Evolutionary conservation across 2,888 invertebrate species (phyloP).

Genomic region (Melikaiella ostensackeni): DNA sequence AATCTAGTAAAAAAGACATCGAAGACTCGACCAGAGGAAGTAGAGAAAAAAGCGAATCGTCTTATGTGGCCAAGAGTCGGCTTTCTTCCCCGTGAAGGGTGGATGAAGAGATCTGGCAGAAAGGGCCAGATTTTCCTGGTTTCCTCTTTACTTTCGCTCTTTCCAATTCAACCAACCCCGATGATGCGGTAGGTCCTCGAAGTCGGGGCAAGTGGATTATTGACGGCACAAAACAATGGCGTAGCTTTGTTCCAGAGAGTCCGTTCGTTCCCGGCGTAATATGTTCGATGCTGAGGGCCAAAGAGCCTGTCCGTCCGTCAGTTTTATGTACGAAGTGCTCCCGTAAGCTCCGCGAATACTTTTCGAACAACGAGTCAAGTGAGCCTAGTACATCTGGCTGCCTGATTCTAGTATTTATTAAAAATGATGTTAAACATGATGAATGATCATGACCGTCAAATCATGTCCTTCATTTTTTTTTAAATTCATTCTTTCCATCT

Average conservation of each 20-base stretch:
- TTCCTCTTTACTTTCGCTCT: constrained; percentile 57
- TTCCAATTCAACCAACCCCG: constrained; percentile 66
- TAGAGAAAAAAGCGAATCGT: constrained; percentile 14
- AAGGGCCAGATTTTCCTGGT: constrained; percentile 51
- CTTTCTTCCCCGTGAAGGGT: constrained; percentile 41
- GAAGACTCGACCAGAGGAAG: neutral
- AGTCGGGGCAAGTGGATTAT: constrained; percentile 75
- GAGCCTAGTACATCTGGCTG: constrained; percentile 72
- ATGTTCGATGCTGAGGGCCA: constrained; percentile 66
- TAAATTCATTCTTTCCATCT: too few species aligned
- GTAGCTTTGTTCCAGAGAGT: constrained; percentile 67
- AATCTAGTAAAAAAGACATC: neutral
- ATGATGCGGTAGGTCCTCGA: constrained; percentile 63
- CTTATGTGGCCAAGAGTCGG: constrained; percentile 24
- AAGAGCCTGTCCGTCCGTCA: constrained; percentile 66
- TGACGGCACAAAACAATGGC: constrained; percentile 75
- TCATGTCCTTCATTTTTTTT: neutral
- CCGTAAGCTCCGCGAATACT: constrained; percentile 64
- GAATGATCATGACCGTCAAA: neutral
- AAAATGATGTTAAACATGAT: constrained; percentile 68
- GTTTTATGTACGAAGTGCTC: constrained; percentile 71
- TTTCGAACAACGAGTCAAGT: constrained; percentile 71
- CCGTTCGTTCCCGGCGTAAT: constrained; percentile 66
- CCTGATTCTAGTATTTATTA: constrained; percentile 73
- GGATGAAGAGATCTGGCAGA: constrained; percentile 46